Evolutionary conservation across 2,113 vertebrate species (phyloP).

Genomic region (Castor canadensis): DNA sequence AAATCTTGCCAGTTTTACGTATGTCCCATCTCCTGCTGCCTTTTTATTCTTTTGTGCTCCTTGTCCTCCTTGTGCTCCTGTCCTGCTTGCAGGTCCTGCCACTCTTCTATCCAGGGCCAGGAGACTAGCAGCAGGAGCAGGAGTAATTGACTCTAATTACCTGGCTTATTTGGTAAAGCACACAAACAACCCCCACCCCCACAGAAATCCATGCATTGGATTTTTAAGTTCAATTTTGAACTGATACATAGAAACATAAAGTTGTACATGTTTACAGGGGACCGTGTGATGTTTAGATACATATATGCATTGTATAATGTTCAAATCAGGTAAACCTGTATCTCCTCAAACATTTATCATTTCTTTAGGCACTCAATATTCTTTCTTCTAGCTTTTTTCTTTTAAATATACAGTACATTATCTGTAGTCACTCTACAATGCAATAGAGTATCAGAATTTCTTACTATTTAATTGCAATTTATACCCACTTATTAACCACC

Average conservation of each 20-base stretch:
- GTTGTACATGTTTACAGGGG: not conserved
- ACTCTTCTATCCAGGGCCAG: no score
- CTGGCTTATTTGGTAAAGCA: not conserved
- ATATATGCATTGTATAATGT: not conserved
- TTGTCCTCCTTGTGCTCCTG: not conserved
- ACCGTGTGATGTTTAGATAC: not conserved
- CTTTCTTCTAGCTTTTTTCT: not conserved
- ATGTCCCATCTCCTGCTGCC: no score
- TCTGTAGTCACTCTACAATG: not conserved
- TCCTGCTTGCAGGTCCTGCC: no score
- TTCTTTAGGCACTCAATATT: not conserved
- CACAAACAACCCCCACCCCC: no score
- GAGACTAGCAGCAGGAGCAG: not conserved
- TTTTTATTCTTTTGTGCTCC: not conserved
- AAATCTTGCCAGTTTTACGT: not conserved
- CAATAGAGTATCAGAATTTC: not conserved
- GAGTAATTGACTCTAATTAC: not conserved
- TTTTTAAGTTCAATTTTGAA: not conserved
- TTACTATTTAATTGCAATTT: not conserved
- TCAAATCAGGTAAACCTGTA: not conserved
- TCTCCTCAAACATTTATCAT: not conserved
- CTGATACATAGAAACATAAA: not conserved
- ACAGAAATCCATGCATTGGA: not conserved
- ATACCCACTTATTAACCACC: not conserved
- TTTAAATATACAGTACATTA: not conserved